These are phyloP conservation scores for Augochlora pura DNA, from an alignment of 1,140 invertebrate genomes.

Conservation along the genomic window DNA sequence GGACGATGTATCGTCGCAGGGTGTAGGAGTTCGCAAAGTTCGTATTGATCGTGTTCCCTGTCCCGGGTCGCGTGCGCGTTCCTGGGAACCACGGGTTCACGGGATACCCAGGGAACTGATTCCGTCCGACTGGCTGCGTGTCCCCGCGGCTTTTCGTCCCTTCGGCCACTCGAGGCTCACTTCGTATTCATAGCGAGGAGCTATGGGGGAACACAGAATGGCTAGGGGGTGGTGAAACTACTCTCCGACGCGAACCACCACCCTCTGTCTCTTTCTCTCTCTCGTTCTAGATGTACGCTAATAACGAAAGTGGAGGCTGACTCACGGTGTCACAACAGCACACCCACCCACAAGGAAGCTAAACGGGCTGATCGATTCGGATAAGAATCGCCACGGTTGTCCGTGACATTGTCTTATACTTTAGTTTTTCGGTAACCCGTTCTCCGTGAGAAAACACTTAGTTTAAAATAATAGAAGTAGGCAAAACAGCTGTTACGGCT, in stretches of 20 bases:
- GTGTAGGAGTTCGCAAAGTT: slow-evolving; percentile 70
- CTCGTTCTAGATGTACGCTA: slow-evolving; percentile 56
- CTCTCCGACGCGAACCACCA: slow-evolving; percentile 29
- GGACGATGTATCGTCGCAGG: slow-evolving; percentile 53
- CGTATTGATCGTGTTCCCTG: slow-evolving; percentile 72
- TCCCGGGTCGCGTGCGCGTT: slow-evolving; percentile 75
- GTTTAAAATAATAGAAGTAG: no score
- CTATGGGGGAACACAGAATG: slow-evolving; percentile 19
- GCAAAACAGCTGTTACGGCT: no score
- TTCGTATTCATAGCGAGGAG: slow-evolving; percentile 62
- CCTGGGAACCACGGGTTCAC: slow-evolving; percentile 73
- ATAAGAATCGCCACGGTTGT: slow-evolving; percentile 31
- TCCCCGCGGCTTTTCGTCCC: slow-evolving; percentile 31
- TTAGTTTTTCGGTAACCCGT: no score
- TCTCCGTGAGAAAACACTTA: no score
- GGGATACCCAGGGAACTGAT: slow-evolving; percentile 74
- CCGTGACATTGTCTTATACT: slow-evolving; percentile 15
- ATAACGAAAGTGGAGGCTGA: slow-evolving; percentile 73
- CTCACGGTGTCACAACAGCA: slow-evolving; percentile 53
- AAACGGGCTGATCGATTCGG: slow-evolving; percentile 52
- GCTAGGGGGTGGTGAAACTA: slow-evolving; percentile 49
- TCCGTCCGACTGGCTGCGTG: slow-evolving; percentile 45
- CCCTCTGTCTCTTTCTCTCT: slow-evolving; percentile 1
- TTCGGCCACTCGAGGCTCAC: slow-evolving; percentile 60
- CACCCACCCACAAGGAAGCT: slow-evolving; percentile 42